Base-by-base conservation (phyloP, 2,797 vertebrate species). In the Lithobates pipiens region DNA sequence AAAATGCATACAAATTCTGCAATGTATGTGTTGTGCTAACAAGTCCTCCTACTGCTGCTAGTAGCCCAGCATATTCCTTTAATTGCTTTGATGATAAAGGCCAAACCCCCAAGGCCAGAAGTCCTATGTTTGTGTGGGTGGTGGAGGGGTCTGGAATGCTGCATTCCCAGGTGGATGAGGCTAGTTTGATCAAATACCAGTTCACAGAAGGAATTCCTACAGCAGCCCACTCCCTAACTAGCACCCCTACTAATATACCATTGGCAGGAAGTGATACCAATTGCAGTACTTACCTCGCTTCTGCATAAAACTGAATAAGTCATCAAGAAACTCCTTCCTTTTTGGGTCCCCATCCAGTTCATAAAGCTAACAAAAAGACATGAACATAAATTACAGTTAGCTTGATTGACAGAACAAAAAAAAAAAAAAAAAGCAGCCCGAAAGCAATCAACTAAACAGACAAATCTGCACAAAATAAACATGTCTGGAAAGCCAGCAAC, bases 221-320 rank as follows among this genome's bases (percentile, higher is more conserved):
- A 75, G 6, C 34, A 63, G 13, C n/a, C 69, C 36, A 54, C 27
- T 50, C 57, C 70, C 70, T 15, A 65, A 44, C 5, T 10, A 69
- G 27, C 5, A 76, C 34, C 76, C 36, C 15, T 44, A 27, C 39
- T 29, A 5, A 5, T 18, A 54, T 6, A 54, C 16, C 4, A 54
- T 18, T 5, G 4, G 50, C 50, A 54, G 4, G 15, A 16, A 54
- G 16, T 18, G 16, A 54, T 54, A 10, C 7, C 10, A 65, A 25
- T n/a, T 65, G 25, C 10, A 39, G 63, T 34, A 86, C 91, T 92
- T 89, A 95, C 96, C 98, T 94, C 98, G 92, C 90, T 99, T 99
- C 92, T 99, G 98, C 98, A 99, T 99, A 87, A 97, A 99, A 89
- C 96, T 95, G 90, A 99, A 99, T 70, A 99, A 93, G 65, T 98